Conservation (phyloP, 2,797 vertebrate species). For the Sebastes paucispinis region DNA sequence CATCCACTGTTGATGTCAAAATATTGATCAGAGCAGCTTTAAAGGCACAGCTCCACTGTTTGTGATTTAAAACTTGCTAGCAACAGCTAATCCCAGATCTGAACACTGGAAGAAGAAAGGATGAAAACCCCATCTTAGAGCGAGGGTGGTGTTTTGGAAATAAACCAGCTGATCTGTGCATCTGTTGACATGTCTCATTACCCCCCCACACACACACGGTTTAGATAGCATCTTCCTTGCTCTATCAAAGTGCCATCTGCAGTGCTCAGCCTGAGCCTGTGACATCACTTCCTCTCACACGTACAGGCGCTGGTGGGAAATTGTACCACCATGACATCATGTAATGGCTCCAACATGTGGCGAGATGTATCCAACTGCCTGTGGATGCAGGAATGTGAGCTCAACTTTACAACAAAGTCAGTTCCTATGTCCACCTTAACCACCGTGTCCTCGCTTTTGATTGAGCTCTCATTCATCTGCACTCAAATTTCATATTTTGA, state of each 20-base stretch:
- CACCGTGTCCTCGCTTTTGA: constrained; percentile 6
- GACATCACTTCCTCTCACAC: constrained; percentile 76
- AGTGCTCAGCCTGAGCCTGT: constrained; percentile 45
- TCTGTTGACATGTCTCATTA: constrained; percentile 52
- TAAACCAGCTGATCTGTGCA: constrained; percentile 27
- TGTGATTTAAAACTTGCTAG: not conserved
- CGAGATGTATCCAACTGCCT: constrained; percentile 37
- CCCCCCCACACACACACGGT: not conserved
- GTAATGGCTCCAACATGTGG: constrained; percentile 79
- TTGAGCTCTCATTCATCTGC: constrained; percentile 25
- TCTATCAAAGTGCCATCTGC: constrained; percentile 66
- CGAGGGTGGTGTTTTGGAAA: constrained; percentile 21
- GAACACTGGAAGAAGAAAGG: not conserved
- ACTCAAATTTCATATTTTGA: constrained; percentile 40
- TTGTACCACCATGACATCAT: constrained; percentile 77
- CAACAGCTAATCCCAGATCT: not conserved
- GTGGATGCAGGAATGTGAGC: constrained; percentile 40
- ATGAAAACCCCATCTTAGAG: not conserved
- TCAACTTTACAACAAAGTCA: constrained; percentile 33
- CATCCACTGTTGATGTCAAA: not conserved
- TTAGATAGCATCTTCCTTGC: constrained; percentile 39
- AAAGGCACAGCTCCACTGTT: not conserved
- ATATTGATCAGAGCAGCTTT: constrained; percentile 12
- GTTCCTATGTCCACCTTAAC: constrained; percentile 25
- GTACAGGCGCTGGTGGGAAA: constrained; percentile 73